Base-by-base conservation (phyloP, 37 sponge, comb jelly and placozoan genomes). In the Geodia barretti region DNA sequence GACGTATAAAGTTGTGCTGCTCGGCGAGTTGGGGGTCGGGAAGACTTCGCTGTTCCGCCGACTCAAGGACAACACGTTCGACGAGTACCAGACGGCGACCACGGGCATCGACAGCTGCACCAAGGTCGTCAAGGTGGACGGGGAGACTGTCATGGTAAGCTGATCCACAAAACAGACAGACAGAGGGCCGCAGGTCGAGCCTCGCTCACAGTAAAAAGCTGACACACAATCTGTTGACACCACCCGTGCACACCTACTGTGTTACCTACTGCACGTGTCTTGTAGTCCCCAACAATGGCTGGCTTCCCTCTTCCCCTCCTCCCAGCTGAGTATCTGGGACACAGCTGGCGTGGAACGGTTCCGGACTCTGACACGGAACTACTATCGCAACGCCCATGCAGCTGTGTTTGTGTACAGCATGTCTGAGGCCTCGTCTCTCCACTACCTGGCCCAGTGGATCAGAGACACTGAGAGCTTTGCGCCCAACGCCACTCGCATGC, bases 311-410 rank as follows among this genome's bases (percentile, higher is more conserved):
- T 29, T 33, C 54, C 1, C 30, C 41, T 39, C 0, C 9, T 23
- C 68, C 33, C 65, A 87, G 84, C 60, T 91, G 59, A 91, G 83
- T 59, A 89, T 95, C 29, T 95, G 96, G 96, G 96, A 95, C 84
- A 95, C 96, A 39, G 96, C 96, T 23, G 96, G 96, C n/a, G 96
- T 95, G 42, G 96, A 95, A 41, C 31, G 96, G 76, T 95, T 95
- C 84, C 68, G 96, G 20, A 95, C 96, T 0, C 81, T 95, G 73
- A 95, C 96, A 1, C 64, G 96, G 4, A 95, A 95, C 82, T 95
- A 95, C 83, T 95, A 95, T 64, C 80, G 96, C 0, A 91, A 91
- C 63, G 96, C 96, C 37, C 92, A 95, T 74, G 96, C 90, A 0
- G 84, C 96, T 23, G 96, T 95, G 33, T 91, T 91, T 73, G 86